These are phyloP conservation scores for Lasius platythorax DNA, from an alignment of 2,888 invertebrate species.

Conservation along the genomic window DNA sequence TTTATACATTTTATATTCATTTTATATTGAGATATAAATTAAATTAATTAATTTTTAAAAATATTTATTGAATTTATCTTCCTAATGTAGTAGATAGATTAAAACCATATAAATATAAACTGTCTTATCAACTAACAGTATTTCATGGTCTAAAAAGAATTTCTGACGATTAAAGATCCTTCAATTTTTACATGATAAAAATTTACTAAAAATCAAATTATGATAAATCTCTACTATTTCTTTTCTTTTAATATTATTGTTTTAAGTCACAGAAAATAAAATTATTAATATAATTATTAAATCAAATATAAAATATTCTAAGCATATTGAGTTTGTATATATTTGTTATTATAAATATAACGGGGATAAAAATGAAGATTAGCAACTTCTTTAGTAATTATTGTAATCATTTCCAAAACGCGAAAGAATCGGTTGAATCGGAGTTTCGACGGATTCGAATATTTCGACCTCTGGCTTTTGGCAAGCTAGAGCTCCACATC, in stretches of 20 bases:
- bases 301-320: not conserved
- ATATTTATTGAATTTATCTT: not conserved
- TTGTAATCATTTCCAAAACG: constrained; percentile 37
- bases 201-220: not conserved
- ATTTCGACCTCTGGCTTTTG: constrained; percentile 78
- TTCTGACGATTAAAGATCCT: not conserved
- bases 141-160: not conserved
- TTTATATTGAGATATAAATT: not conserved
- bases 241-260: not conserved
- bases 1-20: not conserved
- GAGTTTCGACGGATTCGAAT: constrained; percentile 57
- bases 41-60: not conserved
- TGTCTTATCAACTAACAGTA: not conserved
- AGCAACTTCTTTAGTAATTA: not conserved
- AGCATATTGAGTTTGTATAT: not conserved
- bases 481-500: constrained; percentile 88
- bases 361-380: not conserved
- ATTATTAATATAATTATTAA: not conserved
- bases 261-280: not conserved
- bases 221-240: not conserved
- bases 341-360: constrained; percentile 50
- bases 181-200: not conserved
- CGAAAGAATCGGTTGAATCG: constrained; percentile 17
- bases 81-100: not conserved
- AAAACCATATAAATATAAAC: not conserved